Base-by-base conservation (phyloP, 2,888 invertebrate species). In the Hartigia nigra region DNA sequence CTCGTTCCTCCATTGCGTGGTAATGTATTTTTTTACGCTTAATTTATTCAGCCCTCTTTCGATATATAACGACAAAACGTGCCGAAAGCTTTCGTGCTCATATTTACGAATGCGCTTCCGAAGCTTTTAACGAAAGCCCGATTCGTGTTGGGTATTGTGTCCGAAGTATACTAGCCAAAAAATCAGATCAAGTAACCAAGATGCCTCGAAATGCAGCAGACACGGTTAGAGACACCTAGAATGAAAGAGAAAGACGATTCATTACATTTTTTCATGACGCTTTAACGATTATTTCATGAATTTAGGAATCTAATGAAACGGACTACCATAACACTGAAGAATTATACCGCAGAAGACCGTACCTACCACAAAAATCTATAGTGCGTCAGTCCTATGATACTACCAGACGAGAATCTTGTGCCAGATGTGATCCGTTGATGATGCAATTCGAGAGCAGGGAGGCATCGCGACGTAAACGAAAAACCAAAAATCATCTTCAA, bases 401-500 rank as follows among this genome's bases (percentile, higher is more conserved):
- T 11, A 31, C 76, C 1, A 69, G 36, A 1, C 36, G 32, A 4
- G 80, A 81, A 4, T 72, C 78, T 32, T 82, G 81, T n/a, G 76
- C 34, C 3, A 77, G 70, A 23, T 82, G 82, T 11, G 81, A 81
- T 1, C 78, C 80, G 35, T 69, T 76, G 4, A 70, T 36, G 23
- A 75, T 75, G 75, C 75, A 75, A 12, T 35, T 75, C 14, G 75
- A 75, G 5, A 36, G 55, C 35, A 39, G 0, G 37, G 79, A 31
- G 11, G 31, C 34, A 3, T 12, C 34, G 23, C 31, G 34, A 12
- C 32, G 35, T 11, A 75, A 37, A 34, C 31, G n/a, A 78, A 82
- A 74, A 39, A 69, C 78, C 36, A 83, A 74, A 39, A 78, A 74
- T 55, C 81, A 83, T 69, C 31, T 78, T 69, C 86, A 83, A 12